A percentile compares a stretch with the other conserved stretches of the same genome.
Evolutionary conservation across 2,113 vertebrate genomes (phyloP).

Genomic region (Prinia subflava): DNA sequence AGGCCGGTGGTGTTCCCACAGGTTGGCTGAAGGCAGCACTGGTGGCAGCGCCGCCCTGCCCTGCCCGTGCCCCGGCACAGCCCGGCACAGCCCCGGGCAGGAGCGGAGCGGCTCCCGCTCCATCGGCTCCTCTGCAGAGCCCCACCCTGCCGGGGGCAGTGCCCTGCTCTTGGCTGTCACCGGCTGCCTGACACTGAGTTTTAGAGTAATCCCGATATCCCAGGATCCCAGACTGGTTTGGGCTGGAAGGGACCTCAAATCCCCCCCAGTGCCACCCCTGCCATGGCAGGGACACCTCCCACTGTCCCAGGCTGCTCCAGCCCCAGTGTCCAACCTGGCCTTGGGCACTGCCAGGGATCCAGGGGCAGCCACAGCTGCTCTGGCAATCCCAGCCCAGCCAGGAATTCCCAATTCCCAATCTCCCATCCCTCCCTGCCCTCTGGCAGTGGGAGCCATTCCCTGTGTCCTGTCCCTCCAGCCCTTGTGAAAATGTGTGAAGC

Average conservation of each 20-base stretch:
- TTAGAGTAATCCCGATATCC: rapidly evolving
- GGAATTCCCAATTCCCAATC: not conserved
- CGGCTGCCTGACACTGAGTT: not conserved
- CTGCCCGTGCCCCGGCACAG: too few species aligned
- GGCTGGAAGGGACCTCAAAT: rapidly evolving
- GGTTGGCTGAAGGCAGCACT: not conserved
- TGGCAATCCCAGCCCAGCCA: not conserved
- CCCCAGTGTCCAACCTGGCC: not conserved
- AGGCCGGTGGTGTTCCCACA: rapidly evolving
- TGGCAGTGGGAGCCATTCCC: not conserved
- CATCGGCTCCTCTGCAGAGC: not conserved
- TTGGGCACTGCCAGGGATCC: not conserved
- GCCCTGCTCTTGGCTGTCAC: not conserved
- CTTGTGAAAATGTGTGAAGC: not conserved
- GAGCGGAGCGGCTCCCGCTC: too few species aligned
- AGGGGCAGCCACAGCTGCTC: not conserved
- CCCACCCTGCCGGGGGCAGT: rapidly evolving
- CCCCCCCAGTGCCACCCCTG: rapidly evolving
- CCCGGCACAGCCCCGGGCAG: too few species aligned
- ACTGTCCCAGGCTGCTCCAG: not conserved
- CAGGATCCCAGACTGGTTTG: not conserved
- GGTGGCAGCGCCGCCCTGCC: too few species aligned
- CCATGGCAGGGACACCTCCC: not conserved
- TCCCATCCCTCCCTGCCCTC: not conserved
- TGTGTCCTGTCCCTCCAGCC: not conserved